Base-by-base conservation (phyloP, 2,888 invertebrate species). In the Neoitamus cyanurus region DNA sequence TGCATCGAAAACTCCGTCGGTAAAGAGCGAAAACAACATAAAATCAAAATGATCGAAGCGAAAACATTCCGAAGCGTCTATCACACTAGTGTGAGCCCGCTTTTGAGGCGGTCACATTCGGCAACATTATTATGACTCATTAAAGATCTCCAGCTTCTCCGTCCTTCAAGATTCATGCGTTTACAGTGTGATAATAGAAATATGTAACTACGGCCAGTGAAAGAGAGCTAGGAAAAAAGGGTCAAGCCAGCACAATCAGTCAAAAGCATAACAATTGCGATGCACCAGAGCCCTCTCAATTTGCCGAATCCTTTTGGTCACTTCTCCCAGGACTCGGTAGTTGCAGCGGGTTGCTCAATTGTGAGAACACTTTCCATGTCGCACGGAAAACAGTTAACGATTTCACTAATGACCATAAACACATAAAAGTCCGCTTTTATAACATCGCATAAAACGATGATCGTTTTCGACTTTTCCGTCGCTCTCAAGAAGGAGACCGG, bases 401-500 rank as follows among this genome's bases (percentile, higher is more conserved):
- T 73, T 75, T 85, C 82, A 84, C 84, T 85, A 85, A 85, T 83
- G 83, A 75, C 77, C 85, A 85, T 85, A 85, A 84, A 84, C 42
- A 48, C 85, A 85, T 85, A 85, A 85, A n/a, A 85, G 25, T 37
- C 37, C 42, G 42, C 75, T 85, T 75, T 85, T 83, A 85, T 84
- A 85, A 84, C 73, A 46, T 28, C 73, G 84, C 84, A 83, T 82
- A 85, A 85, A 82, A 85, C 31, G 75, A 48, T 80, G 80, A 85
- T 85, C 84, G 31, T 58, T 80, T 15, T 80, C 58, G 20, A 58
- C 28, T 58, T 80, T 58, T 80, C 34, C 31, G 3, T 9, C 20
- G 58, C 15, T 58, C 3, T 5, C 1, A 48, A 15, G 15, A 58
- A 58, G 15, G 25, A 20, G 7, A 48, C 15, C 48, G 15, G 20